Percentiles rank a stretch among this genome's conserved stretches.
Conservation (phyloP, 2,113 vertebrate species). For the Ursus arctos region DNA sequence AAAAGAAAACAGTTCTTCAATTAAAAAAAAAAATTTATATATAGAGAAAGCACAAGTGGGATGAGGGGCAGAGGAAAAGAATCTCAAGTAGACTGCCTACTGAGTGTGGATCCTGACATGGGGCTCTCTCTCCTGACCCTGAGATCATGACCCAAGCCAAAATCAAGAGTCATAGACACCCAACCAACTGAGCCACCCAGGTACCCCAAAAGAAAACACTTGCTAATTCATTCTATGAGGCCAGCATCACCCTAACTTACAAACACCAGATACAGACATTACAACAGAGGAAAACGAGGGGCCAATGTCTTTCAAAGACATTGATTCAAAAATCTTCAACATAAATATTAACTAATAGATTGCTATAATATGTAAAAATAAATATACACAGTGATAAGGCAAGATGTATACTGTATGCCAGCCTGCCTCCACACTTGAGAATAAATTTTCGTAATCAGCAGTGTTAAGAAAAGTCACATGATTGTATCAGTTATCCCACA, state of each 20-base stretch:
- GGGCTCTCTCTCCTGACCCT: neutral
- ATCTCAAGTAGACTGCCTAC: neutral
- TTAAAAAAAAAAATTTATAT: neutral
- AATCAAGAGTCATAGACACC: neutral
- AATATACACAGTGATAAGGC: neutral
- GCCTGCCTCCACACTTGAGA: neutral
- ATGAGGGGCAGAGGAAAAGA: neutral
- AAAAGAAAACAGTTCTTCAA: neutral
- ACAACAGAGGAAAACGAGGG: neutral
- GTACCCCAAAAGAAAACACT: neutral
- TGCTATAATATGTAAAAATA: neutral
- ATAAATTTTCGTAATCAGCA: neutral
- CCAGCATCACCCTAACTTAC: too few species aligned
- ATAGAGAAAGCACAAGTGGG: neutral
- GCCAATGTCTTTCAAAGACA: neutral
- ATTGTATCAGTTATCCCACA: neutral
- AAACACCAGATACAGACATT: neutral
- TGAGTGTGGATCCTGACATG: neutral
- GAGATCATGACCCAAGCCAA: neutral
- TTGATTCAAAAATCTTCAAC: neutral
- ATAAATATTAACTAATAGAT: neutral
- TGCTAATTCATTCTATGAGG: neutral
- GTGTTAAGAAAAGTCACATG: neutral
- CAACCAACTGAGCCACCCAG: neutral
- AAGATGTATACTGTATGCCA: neutral